phyloP scores from a whole-genome alignment of 2,888 invertebrate genomes.

The Keiferia lycopersicella region DNA sequence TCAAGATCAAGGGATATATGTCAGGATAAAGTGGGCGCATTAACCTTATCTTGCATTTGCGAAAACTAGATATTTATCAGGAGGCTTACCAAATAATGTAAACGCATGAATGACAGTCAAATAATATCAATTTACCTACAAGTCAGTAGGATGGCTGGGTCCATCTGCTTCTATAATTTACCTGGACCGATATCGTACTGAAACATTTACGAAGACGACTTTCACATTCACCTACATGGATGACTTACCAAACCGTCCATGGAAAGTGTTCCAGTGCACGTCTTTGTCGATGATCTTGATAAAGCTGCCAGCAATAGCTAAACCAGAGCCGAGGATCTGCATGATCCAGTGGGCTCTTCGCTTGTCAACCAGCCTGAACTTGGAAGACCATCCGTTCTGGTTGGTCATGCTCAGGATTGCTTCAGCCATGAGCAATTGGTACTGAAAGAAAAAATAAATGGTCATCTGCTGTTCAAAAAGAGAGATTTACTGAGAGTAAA shows the following conservation, averaged over 20 bases:
- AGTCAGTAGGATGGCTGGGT: too few species aligned
- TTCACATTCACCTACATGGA: neutral
- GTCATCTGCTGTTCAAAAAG: too few species aligned
- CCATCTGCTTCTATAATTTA: too few species aligned
- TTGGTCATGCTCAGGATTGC: slow-evolving; percentile 48
- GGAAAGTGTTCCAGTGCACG: slow-evolving; percentile 48
- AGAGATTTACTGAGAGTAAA: too few species aligned
- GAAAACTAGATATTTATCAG: too few species aligned
- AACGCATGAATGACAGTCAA: too few species aligned
- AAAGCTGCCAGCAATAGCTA: slow-evolving; percentile 52
- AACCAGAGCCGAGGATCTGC: slow-evolving; percentile 47
- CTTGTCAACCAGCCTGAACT: slow-evolving; percentile 44
- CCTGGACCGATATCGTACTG: too few species aligned
- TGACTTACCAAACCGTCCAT: slow-evolving; percentile 42
- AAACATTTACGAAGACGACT: too few species aligned
- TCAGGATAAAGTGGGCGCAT: neutral
- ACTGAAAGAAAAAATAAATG: slow-evolving; percentile 41
- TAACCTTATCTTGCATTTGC: neutral
- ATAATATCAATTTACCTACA: too few species aligned
- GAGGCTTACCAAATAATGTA: too few species aligned
- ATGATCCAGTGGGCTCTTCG: slow-evolving; percentile 52
- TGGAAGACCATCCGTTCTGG: slow-evolving; percentile 51
- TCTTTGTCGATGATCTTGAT: slow-evolving; percentile 46
- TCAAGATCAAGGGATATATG: neutral
- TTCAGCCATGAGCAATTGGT: slow-evolving; percentile 56